phyloP scores from a whole-genome alignment of 2,888 invertebrate species.

The Papilio elwesi region DNA sequence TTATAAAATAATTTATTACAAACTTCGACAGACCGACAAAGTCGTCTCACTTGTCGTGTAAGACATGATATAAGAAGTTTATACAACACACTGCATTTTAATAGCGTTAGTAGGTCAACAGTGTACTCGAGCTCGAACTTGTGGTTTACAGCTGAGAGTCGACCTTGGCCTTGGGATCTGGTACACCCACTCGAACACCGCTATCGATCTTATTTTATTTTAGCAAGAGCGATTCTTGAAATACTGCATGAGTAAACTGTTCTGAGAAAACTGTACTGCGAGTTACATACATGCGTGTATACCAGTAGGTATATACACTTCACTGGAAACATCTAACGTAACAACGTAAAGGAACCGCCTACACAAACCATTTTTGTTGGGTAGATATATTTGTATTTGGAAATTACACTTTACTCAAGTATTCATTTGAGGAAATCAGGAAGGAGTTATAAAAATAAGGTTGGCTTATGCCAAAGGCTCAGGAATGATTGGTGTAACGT shows the following conservation, averaged over 20 bases:
- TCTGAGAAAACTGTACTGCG: slow-evolving; percentile 18
- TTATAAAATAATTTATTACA: no score
- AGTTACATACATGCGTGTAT: not conserved
- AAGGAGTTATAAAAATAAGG: not conserved
- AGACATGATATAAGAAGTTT: no score
- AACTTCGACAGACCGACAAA: no score
- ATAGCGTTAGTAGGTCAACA: slow-evolving; percentile 45
- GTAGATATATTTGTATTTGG: not conserved
- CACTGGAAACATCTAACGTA: not conserved
- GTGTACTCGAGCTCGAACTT: slow-evolving; percentile 6
- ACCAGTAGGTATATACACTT: not conserved
- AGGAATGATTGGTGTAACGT: no score
- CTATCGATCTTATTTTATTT: slow-evolving; percentile 45
- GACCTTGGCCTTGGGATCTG: slow-evolving; percentile 78
- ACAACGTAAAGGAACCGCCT: slow-evolving; percentile 3
- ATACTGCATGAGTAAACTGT: slow-evolving; percentile 8
- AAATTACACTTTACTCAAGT: not conserved
- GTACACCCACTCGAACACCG: slow-evolving; percentile 71
- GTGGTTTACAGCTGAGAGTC: slow-evolving; percentile 39
- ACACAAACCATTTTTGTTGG: slow-evolving; percentile 4
- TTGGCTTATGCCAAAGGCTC: no score
- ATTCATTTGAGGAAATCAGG: not conserved
- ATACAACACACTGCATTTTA: slow-evolving; percentile 6
- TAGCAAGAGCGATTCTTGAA: slow-evolving; percentile 28
- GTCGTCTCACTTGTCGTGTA: no score